phyloP scores from a whole-genome alignment of 2,113 vertebrate species.

The Pteropus alecto region DNA sequence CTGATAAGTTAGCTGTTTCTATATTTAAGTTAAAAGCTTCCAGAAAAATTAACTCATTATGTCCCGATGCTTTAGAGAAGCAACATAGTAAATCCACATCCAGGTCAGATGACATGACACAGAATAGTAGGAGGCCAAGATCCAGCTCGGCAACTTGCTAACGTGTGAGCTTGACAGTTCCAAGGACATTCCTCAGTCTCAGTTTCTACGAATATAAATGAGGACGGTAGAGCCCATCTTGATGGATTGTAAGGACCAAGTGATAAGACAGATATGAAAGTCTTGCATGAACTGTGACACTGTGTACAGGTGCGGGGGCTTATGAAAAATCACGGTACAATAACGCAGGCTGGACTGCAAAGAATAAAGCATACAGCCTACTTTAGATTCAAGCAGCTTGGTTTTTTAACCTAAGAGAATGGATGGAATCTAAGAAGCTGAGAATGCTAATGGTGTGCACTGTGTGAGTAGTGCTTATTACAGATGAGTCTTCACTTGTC shows the following conservation, averaged over 20 bases:
- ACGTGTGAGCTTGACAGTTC: background rate
- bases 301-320: background rate
- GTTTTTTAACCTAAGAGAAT: background rate
- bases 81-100: background rate
- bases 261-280: too few relatives aligned
- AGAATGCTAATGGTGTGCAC: background rate
- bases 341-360: background rate
- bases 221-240: background rate
- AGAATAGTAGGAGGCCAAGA: fast-evolving
- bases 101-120: background rate
- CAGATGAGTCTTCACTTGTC: background rate
- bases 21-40: background rate
- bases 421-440: background rate
- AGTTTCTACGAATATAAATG: background rate
- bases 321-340: background rate
- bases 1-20: background rate
- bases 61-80: background rate
- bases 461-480: background rate
- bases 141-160: background rate
- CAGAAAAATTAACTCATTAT: background rate
- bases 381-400: background rate
- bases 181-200: background rate
- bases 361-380: background rate
- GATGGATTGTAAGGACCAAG: background rate
- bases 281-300: background rate